phyloP scores from a whole-genome alignment of 2,113 vertebrate species.

The Phalacrocorax brasilianus region DNA sequence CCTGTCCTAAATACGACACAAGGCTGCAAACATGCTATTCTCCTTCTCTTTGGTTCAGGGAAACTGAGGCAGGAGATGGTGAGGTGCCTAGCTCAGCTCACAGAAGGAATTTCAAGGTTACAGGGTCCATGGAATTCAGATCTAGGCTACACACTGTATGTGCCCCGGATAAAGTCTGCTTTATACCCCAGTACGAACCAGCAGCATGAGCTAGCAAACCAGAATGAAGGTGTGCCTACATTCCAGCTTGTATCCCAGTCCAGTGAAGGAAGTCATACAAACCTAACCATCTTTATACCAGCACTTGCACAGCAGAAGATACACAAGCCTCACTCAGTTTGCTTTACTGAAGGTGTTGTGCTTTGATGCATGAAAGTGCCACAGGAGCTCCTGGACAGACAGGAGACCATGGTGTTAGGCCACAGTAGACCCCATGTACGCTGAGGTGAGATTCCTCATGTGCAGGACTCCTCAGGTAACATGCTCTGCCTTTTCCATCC shows the following conservation, averaged over 20 bases:
- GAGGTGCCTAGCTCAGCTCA: not conserved
- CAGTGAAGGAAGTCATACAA: not conserved
- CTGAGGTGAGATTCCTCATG: not conserved
- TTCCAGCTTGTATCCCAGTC: not conserved
- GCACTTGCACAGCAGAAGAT: not conserved
- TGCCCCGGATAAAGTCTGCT: not conserved
- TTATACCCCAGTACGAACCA: not conserved
- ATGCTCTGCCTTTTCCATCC: not conserved
- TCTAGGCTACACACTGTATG: not conserved
- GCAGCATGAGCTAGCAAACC: not conserved
- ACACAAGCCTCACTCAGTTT: not conserved
- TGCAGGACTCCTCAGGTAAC: not conserved
- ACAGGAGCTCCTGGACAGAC: not conserved
- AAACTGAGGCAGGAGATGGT: not conserved
- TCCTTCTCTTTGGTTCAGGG: not conserved
- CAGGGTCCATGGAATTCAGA: not conserved
- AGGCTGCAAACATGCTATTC: not conserved
- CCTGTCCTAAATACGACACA: not conserved
- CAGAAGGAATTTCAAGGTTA: not conserved
- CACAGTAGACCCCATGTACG: not conserved
- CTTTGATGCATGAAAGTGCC: not conserved
- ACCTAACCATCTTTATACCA: not conserved
- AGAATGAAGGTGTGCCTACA: not conserved
- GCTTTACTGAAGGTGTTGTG: not conserved
- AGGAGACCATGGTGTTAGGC: fast-evolving